Evolutionary conservation across 1,140 invertebrate species (phyloP).

Genomic region (Spodoptera litura): DNA sequence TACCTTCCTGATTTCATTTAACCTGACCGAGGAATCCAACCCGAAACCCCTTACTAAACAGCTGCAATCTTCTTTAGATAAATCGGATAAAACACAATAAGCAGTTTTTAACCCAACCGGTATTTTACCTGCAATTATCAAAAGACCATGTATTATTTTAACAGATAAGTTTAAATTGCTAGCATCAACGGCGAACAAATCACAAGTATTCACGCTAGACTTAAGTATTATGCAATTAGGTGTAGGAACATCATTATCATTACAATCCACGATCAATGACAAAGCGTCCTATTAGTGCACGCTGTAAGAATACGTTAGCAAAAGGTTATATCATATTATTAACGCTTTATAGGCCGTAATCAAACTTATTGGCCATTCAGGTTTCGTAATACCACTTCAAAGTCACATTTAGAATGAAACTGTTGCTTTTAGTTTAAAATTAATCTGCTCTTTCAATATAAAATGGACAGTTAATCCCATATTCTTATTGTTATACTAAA

Average conservation of each 20-base stretch:
- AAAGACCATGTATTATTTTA: constrained; percentile 32
- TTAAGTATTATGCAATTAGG: constrained; percentile 44
- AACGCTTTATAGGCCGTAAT: neutral
- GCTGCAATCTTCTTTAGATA: no score
- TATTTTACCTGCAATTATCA: constrained; percentile 24
- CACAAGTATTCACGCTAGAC: constrained; percentile 40
- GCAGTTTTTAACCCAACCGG: constrained; percentile 8
- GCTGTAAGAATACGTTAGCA: constrained; percentile 15
- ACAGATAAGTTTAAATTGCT: constrained; percentile 33
- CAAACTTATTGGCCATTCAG: neutral
- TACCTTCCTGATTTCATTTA: neutral
- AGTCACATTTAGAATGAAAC: no score
- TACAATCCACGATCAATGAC: constrained; percentile 40
- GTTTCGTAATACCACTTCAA: no score
- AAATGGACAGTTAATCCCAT: no score
- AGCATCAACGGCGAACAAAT: constrained; percentile 48
- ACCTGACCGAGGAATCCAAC: no score
- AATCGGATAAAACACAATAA: no score
- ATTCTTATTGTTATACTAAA: no score
- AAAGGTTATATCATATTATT: constrained; percentile 15
- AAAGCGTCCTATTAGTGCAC: constrained; percentile 25
- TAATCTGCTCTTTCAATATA: no score
- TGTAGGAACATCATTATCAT: constrained; percentile 27
- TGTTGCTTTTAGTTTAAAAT: no score
- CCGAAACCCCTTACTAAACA: no score